A percentile compares a stretch with the other conserved stretches of the same genome.
Conservation (phyloP, 2,797 vertebrate species). For the Paguma larvata region DNA sequence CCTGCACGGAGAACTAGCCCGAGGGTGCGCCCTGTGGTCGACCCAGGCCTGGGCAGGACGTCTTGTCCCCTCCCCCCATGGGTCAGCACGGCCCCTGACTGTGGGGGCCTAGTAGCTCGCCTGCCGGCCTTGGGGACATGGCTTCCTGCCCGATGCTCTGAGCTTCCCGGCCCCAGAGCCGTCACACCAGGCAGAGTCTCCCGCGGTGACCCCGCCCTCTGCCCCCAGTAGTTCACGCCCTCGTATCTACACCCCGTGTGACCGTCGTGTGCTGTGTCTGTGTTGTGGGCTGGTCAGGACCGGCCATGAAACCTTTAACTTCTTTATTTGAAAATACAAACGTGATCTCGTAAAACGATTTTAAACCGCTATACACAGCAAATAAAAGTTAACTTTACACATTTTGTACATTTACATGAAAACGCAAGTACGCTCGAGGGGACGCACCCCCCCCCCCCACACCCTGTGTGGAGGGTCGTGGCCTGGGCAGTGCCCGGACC, state of each 20-base stretch:
- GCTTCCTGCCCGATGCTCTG: fast-evolving
- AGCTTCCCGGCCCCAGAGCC: not conserved
- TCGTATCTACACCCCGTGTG: not conserved
- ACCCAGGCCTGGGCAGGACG: no score
- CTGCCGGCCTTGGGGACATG: not conserved
- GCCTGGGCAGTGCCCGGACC: fast-evolving
- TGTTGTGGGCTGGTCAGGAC: not conserved
- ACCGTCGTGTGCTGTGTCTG: not conserved
- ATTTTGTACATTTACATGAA: not conserved
- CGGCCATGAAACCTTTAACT: not conserved
- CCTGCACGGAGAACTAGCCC: no score
- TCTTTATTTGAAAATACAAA: conserved; percentile 90
- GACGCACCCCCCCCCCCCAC: fast-evolving
- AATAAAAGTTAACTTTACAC: conserved; percentile 82
- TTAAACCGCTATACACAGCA: conserved; percentile 87
- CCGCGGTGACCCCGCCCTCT: fast-evolving
- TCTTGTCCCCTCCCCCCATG: no score
- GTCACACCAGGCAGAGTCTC: not conserved
- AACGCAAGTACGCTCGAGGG: fast-evolving
- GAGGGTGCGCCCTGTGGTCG: no score
- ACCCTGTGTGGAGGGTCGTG: fast-evolving
- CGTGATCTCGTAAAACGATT: conserved; percentile 82
- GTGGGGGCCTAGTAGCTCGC: fast-evolving
- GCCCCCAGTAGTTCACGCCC: not conserved
- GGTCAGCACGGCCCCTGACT: fast-evolving